Base-by-base conservation (phyloP, 2,113 vertebrate species). In the Rousettus leschenaultii region DNA sequence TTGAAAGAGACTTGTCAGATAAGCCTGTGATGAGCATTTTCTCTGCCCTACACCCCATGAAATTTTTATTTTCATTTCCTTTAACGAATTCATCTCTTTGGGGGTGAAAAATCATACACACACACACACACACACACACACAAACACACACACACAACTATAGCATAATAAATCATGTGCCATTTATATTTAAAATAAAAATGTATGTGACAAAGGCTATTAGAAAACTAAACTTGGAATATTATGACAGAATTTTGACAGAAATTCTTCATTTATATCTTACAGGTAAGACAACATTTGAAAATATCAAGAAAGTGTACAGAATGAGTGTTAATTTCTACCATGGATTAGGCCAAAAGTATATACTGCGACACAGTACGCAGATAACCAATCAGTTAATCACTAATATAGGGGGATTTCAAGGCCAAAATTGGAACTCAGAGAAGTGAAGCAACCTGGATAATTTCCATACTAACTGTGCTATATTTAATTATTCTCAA, bases 1-100 rank as follows among this genome's bases (percentile, higher is more conserved):
- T 98, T 97, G 96, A 98, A 98, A 98, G 96, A 98, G 97, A 96
- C 98, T 98, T 99, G 98, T 98, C 98, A 98, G 96, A 98, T 94
- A 96, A 98, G 96, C 91, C 96, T 98, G 94, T 75, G 77, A 85
- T 93, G 96, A 97, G 94, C 74, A 43, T 98, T 99, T 98, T 97
- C 97, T 98, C 95, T 98, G 86, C 92, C 89, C 97, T 90, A 97
- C 8, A 96, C 24, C 28, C 79, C 94, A 97, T 97, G 91, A 98
- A 98, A 98, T 87, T 97, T 98, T 98, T 13, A 97, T 98, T 97
- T 98, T 97, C 38, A 95, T 98, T 98, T 98, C 91, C 74, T 98
- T 98, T 91, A 96, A 73, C 86, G 61, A 85, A 84, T 82, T 97
- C 89, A 84, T 59, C 6, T 92, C 94, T 95, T 87, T 95, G 38